Percentiles rank a stretch among this genome's conserved stretches.
Conservation (phyloP, 2,888 invertebrate genomes). For the Campaea margaritaria region DNA sequence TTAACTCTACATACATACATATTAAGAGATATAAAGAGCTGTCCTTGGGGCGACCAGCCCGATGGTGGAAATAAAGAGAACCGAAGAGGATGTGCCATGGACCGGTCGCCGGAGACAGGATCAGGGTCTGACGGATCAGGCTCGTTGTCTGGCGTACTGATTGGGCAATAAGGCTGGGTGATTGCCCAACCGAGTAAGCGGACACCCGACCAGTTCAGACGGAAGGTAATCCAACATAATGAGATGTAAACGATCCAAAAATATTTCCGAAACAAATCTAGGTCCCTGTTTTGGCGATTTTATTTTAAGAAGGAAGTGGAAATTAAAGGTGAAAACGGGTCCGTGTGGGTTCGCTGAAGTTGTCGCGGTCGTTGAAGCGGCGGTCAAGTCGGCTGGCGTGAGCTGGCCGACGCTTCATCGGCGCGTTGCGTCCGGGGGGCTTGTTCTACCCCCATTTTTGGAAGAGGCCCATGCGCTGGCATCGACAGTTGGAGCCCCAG, state of each 20-base stretch:
- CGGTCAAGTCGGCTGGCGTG: conserved; percentile 75
- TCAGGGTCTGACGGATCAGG: conserved; percentile 71
- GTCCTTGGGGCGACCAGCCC: conserved; percentile 61
- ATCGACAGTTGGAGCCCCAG: conserved; percentile 95
- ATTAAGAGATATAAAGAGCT: conserved; percentile 66
- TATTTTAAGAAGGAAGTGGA: conserved; percentile 53
- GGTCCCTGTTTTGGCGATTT: conserved; percentile 79
- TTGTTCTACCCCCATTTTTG: conserved; percentile 91
- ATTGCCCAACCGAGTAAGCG: conserved; percentile 88
- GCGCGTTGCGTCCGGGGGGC: conserved; percentile 46
- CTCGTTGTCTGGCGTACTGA: conserved; percentile 81
- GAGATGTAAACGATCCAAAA: conserved; percentile 73
- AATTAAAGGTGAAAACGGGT: conserved; percentile 69
- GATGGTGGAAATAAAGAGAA: conserved; percentile 52
- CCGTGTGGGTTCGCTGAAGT: conserved; percentile 72
- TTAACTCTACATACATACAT: conserved; percentile 85
- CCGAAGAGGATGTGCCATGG: conserved; percentile 54
- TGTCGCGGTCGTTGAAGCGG: conserved; percentile 74
- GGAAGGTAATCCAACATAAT: conserved; percentile 50
- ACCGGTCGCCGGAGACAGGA: conserved; percentile 68
- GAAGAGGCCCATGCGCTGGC: conserved; percentile 95
- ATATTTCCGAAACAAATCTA: conserved; percentile 79
- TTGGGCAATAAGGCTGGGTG: conserved; percentile 91
- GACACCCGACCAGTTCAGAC: conserved; percentile 77
- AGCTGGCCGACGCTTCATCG: conserved; percentile 73